Conservation (phyloP, 2,888 invertebrate species). For the Epirrita christyi region DNA sequence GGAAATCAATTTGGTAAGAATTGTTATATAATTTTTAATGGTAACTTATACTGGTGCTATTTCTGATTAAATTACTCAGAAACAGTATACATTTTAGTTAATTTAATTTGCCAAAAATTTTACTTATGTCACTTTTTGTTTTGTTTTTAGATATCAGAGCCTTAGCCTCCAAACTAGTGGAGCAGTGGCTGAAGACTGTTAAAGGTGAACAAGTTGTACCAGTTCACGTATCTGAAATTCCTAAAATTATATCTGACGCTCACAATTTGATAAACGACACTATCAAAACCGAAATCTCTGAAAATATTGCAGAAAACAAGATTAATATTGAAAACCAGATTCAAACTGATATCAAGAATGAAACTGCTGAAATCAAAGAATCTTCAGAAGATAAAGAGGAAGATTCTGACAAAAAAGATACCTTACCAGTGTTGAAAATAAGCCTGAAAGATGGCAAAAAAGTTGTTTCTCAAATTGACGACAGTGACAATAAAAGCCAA, state of each 20-base stretch:
- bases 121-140: constrained; percentile 9
- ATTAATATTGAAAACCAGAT: constrained; percentile 29
- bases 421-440: constrained; percentile 84
- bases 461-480: constrained; percentile 86
- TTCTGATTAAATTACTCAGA: too few relatives aligned
- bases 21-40: neutral
- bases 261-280: constrained; percentile 49
- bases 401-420: constrained; percentile 45
- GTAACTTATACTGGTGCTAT: too few relatives aligned
- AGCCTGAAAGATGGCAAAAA: constrained; percentile 90
- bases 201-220: constrained; percentile 88
- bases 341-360: constrained; percentile 16
- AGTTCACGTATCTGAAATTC: constrained; percentile 65
- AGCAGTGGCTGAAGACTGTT: constrained; percentile 95
- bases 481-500: constrained; percentile 59
- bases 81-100: too few relatives aligned
- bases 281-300: constrained; percentile 41
- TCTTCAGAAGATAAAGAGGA: constrained; percentile 36
- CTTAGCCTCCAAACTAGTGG: constrained; percentile 92
- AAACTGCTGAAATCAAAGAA: constrained; percentile 26
- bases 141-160: constrained; percentile 88
- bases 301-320: constrained; percentile 37
- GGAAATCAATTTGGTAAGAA: constrained; percentile 91
- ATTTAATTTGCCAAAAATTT: neutral
- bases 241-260: constrained; percentile 64